Conservation (phyloP, 2,113 vertebrate species). For the Macrotus californicus region DNA sequence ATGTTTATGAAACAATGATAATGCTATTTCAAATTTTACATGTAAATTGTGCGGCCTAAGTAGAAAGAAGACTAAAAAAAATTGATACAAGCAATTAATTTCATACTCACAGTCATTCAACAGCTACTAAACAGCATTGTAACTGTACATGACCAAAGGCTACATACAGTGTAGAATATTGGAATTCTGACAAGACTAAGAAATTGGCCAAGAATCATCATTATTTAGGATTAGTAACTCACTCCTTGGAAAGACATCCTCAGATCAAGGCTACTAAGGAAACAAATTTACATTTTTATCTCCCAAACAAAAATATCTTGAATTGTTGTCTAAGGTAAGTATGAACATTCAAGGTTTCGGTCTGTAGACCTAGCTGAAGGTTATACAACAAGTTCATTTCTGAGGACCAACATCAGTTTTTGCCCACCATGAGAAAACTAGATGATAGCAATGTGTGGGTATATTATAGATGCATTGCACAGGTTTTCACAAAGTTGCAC, state of each 20-base stretch:
- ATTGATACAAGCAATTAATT: background rate
- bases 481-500: slow-evolving; percentile 5
- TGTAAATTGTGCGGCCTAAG: background rate
- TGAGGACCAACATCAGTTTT: background rate
- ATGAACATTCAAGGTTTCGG: background rate
- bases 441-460: background rate
- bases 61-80: background rate
- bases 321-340: background rate
- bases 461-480: background rate
- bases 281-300: slow-evolving; percentile 14
- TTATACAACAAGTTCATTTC: background rate
- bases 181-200: background rate
- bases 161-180: background rate
- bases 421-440: background rate
- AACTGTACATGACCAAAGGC: background rate
- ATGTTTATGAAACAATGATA: slow-evolving; percentile 11
- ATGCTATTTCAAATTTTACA: slow-evolving; percentile 12
- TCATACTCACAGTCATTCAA: slow-evolving; percentile 31
- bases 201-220: background rate
- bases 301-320: background rate
- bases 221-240: slow-evolving; percentile 2
- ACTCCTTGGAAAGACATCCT: background rate
- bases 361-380: background rate
- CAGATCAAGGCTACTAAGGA: background rate
- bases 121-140: background rate